A percentile compares a stretch with the other conserved stretches of the same genome.
These are phyloP conservation scores for Limnephilus rhombicus DNA, from an alignment of 2,888 invertebrate genomes.

Conservation along the genomic window DNA sequence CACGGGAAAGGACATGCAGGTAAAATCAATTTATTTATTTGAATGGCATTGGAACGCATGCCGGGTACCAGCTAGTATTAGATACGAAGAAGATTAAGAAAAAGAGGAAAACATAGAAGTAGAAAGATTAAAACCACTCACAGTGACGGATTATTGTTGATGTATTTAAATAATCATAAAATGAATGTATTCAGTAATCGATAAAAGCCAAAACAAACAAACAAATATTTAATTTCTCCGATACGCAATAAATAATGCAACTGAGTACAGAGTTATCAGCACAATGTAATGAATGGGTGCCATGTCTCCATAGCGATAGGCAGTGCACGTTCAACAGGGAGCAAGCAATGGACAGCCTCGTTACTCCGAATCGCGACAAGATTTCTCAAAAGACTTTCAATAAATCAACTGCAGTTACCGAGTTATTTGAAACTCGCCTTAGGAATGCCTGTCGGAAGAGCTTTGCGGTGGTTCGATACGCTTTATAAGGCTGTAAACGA, in stretches of 20 bases:
- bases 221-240: background rate
- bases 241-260: background rate
- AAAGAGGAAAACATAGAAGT: too few species aligned
- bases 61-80: too few species aligned
- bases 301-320: conserved; percentile 43
- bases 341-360: conserved; percentile 24
- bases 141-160: too few species aligned
- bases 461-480: background rate
- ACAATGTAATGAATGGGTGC: conserved; percentile 22
- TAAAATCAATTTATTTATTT: too few species aligned
- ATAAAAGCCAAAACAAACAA: background rate
- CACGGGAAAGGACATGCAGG: too few species aligned
- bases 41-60: too few species aligned
- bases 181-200: background rate
- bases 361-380: conserved; percentile 54
- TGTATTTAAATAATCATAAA: too few species aligned
- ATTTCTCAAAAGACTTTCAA: conserved; percentile 49
- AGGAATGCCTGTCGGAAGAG: conserved; percentile 19
- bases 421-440: conserved; percentile 9
- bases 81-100: too few species aligned
- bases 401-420: conserved; percentile 47
- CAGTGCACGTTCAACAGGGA: conserved; percentile 13
- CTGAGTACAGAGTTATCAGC: conserved; percentile 14
- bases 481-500: background rate
- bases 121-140: too few species aligned